Evolutionary conservation across 1,140 invertebrate genomes (phyloP), one percentile per base, ranked within the genome.

Genomic region (Drosophila teissieri): DNA sequence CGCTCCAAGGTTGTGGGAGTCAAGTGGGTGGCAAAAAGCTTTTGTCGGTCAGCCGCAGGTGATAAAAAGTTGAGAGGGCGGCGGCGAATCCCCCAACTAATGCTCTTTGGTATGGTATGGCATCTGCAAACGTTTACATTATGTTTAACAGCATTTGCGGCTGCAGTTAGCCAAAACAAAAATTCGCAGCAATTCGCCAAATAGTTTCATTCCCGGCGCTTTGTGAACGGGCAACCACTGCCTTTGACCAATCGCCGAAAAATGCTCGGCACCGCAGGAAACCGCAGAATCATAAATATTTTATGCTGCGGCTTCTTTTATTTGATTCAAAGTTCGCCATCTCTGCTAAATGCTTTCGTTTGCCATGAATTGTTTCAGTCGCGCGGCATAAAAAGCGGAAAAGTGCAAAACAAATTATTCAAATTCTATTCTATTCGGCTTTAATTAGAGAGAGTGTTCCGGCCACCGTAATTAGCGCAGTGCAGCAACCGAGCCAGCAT

Each of bases 221-320:
- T 67, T 67, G 39, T 60, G 27, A 27, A 11, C 12, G 34, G 34
- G n/a, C 15, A 34, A 51, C 48, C 62, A 39, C 46, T 58, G 51
- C 48, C 56, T 70, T 72, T 72, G 57, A 62, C 80, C 84, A 82
- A 73, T 88, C 80, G 69, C 54, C 75, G 78, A 83, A 85, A 61
- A 78, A 64, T 53, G 46, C 55, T 52, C 51, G 46, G 55, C 19
- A 77, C 34, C 44, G 48, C 53, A 39, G 36, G 44, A 75, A 72
- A 72, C 84, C 84, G 80, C 84, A 88, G 76, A 68, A 89, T 84
- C 77, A 89, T 88, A 88, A 89, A 88, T 88, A 88, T 80, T 88
- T 89, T 80, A 89, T 80, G 57, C 73, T 88, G 80, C 73, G 80
- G 84, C 62, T 68, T 57, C 72, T 76, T 83, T 77, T 64, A 67